Conservation (phyloP, 2,113 vertebrate genomes). For the Numida meleagris region DNA sequence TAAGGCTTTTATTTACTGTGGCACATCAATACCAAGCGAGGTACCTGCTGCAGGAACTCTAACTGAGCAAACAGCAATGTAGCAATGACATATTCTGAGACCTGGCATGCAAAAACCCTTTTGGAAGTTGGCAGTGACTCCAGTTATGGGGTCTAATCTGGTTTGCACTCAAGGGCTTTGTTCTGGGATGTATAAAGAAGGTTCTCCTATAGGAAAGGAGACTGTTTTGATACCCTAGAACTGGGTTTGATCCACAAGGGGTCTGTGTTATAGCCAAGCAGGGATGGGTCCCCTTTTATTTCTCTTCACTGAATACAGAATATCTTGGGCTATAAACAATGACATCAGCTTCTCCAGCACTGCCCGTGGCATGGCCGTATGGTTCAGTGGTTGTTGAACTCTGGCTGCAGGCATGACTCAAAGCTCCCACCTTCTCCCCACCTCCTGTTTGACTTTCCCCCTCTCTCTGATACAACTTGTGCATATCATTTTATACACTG, state of each 20-base stretch:
- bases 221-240: background rate
- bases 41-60: background rate
- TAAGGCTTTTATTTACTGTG: constrained; percentile 23
- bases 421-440: background rate
- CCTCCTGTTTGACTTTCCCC: background rate
- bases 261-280: background rate
- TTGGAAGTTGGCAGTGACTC: background rate
- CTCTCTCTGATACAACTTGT: background rate
- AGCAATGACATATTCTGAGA: background rate
- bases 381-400: background rate
- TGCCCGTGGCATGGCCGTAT: background rate
- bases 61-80: background rate
- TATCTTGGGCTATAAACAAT: background rate
- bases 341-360: background rate
- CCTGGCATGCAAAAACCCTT: background rate
- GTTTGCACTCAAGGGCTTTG: background rate
- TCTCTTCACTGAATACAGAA: rapidly evolving
- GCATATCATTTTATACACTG: background rate
- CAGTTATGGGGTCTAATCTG: background rate
- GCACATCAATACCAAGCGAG: background rate
- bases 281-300: background rate
- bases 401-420: background rate
- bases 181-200: background rate
- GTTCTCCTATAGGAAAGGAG: background rate
- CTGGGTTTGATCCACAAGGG: background rate